These are phyloP conservation scores for Camponotus vicinus DNA, from an alignment of 1,140 invertebrate genomes.

Conservation along the genomic window DNA sequence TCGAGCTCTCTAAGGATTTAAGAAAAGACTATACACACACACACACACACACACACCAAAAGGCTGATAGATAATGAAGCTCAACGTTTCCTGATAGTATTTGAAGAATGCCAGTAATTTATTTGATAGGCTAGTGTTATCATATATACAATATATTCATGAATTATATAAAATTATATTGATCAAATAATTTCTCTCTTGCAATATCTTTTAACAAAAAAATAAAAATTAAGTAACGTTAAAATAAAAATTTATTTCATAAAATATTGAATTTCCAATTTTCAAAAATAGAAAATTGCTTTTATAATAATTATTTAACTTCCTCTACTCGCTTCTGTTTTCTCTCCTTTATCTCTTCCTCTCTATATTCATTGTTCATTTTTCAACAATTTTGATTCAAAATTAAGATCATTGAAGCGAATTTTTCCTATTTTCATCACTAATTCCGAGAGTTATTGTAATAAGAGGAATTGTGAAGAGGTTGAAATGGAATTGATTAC, in stretches of 20 bases:
- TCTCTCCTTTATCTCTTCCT: not conserved
- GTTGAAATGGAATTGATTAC: conserved; percentile 23
- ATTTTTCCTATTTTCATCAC: not conserved
- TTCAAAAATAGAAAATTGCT: not conserved
- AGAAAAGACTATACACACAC: conserved; percentile 26
- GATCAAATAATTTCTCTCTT: not conserved
- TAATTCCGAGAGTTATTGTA: not conserved
- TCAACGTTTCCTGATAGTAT: conserved; percentile 26
- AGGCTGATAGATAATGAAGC: conserved; percentile 43
- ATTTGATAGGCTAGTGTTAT: conserved; percentile 35
- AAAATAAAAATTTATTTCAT: not conserved
- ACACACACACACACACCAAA: not conserved
- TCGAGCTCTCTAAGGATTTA: conserved; percentile 36
- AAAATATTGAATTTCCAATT: not conserved
- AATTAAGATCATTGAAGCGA: not conserved
- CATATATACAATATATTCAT: not conserved
- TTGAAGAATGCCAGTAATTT: conserved; percentile 32
- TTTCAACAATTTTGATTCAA: not conserved
- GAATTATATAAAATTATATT: conserved; percentile 1
- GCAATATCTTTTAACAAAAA: not conserved
- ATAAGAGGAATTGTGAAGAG: not conserved
- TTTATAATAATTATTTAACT: not conserved
- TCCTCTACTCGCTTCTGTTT: too few species aligned
- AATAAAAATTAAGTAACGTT: not conserved
- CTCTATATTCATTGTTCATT: not conserved